These are phyloP conservation scores for Onychostruthus taczanowskii DNA, from an alignment of 2,113 vertebrate genomes.

Conservation along the genomic window DNA sequence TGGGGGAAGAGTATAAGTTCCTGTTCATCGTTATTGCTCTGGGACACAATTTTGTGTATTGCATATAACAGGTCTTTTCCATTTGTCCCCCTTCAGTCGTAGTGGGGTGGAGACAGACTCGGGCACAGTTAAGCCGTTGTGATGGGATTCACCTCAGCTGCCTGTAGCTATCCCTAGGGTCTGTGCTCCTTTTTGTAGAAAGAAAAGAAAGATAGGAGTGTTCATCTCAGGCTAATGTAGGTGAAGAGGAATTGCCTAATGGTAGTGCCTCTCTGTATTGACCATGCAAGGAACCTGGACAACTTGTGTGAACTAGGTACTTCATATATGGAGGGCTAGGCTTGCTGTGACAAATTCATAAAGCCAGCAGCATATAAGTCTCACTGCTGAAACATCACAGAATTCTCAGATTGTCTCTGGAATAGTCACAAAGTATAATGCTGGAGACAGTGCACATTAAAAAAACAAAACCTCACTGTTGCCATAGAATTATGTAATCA, in stretches of 20 bases:
- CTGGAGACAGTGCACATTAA: not conserved
- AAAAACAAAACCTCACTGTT: not conserved
- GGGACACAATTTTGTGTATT: not conserved
- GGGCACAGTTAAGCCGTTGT: not conserved
- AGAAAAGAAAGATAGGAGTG: not conserved
- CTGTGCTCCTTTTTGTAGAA: not conserved
- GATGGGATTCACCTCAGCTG: not conserved
- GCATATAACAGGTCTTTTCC: not conserved
- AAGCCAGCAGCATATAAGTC: not conserved
- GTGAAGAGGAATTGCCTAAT: not conserved
- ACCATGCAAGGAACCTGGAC: not conserved
- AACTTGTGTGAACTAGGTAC: rapidly evolving
- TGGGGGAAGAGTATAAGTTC: not conserved
- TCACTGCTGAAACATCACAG: not conserved
- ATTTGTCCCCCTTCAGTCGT: not conserved
- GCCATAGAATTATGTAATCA: not conserved
- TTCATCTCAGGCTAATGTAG: not conserved
- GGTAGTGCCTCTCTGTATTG: not conserved
- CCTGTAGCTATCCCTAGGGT: not conserved
- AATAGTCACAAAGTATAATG: not conserved
- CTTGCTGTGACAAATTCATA: not conserved
- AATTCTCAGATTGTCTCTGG: not conserved
- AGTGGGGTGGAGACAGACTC: not conserved
- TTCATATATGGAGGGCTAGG: not conserved
- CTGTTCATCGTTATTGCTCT: not conserved